These are phyloP conservation scores for Caenorhabditis sp. DNA, from an alignment of 2,888 invertebrate genomes.

Conservation along the genomic window DNA sequence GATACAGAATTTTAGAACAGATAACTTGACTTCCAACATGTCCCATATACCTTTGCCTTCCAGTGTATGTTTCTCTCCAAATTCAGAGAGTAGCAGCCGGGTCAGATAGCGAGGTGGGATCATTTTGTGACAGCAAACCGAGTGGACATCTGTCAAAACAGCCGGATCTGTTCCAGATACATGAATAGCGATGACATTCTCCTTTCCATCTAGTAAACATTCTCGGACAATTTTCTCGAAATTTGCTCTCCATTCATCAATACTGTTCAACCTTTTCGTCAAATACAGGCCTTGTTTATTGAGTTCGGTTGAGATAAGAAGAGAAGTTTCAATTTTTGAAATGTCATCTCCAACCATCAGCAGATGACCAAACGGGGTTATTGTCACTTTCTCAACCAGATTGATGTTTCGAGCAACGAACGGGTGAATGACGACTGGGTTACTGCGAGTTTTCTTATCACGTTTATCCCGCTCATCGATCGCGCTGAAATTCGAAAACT, in stretches of 20 bases:
- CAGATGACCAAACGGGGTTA: constrained; percentile 8
- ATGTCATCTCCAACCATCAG: constrained; percentile 14
- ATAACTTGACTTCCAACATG: constrained; percentile 15
- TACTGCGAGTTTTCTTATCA: constrained; percentile 11
- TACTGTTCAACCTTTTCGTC: constrained; percentile 11
- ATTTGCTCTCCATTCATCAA: constrained; percentile 17
- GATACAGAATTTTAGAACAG: constrained; percentile 11
- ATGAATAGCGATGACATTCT: constrained; percentile 10
- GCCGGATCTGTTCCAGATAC: background rate
- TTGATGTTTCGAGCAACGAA: constrained; percentile 18
- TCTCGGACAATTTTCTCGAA: constrained; percentile 13
- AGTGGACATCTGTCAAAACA: constrained; percentile 18
- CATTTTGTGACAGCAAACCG: constrained; percentile 20
- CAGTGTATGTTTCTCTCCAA: constrained; percentile 38
- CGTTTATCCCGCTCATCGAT: constrained; percentile 6
- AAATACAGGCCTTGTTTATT: constrained; percentile 14
- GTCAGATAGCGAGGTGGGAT: constrained; percentile 27
- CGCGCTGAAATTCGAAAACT: constrained; percentile 21
- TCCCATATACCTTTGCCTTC: constrained; percentile 44
- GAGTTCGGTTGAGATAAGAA: constrained; percentile 19
- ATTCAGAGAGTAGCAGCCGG: constrained; percentile 36
- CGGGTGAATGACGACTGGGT: constrained; percentile 6
- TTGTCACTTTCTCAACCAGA: constrained; percentile 23
- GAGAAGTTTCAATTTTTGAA: constrained; percentile 7
- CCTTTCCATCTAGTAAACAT: constrained; percentile 31